Evolutionary conservation across 2,888 invertebrate species (phyloP).

Genomic region (Ceramica pisi): DNA sequence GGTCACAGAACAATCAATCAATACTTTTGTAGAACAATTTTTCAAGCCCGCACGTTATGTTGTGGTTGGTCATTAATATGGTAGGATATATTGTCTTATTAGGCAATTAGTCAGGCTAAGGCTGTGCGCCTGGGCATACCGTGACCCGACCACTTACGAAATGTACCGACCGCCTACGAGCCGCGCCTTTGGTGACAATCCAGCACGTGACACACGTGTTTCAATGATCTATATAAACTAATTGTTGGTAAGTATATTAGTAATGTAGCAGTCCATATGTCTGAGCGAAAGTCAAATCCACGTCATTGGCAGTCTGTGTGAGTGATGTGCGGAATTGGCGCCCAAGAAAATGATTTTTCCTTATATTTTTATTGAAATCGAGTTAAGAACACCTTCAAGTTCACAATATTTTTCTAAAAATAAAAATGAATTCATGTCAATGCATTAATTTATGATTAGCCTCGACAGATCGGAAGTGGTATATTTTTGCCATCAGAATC

Average conservation of each 20-base stretch:
- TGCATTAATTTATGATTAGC: constrained; percentile 12
- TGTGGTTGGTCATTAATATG: constrained; percentile 59
- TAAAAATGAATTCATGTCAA: neutral
- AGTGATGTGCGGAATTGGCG: neutral
- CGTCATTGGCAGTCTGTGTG: neutral
- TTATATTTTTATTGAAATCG: neutral
- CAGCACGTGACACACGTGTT: constrained; percentile 41
- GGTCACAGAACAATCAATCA: constrained; percentile 60
- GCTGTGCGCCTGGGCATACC: constrained; percentile 45
- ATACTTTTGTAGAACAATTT: constrained; percentile 54
- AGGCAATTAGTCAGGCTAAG: constrained; percentile 68
- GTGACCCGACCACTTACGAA: constrained; percentile 66
- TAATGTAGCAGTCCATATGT: neutral
- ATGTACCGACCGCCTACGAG: constrained; percentile 55
- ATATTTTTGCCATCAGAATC: constrained; percentile 31
- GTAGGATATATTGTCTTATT: constrained; percentile 65
- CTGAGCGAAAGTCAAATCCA: neutral
- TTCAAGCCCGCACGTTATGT: constrained; percentile 54
- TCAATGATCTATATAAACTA: constrained; percentile 35
- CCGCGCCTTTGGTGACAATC: constrained; percentile 54
- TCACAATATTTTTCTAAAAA: neutral
- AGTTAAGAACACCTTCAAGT: neutral
- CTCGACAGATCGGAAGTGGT: constrained; percentile 43
- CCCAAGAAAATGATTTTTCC: neutral
- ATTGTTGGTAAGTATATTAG: constrained; percentile 16